A percentile compares a stretch with the other conserved stretches of the same genome.
phyloP scores from a whole-genome alignment of 2,888 invertebrate species.

The Rotaria magnacalcarata region DNA sequence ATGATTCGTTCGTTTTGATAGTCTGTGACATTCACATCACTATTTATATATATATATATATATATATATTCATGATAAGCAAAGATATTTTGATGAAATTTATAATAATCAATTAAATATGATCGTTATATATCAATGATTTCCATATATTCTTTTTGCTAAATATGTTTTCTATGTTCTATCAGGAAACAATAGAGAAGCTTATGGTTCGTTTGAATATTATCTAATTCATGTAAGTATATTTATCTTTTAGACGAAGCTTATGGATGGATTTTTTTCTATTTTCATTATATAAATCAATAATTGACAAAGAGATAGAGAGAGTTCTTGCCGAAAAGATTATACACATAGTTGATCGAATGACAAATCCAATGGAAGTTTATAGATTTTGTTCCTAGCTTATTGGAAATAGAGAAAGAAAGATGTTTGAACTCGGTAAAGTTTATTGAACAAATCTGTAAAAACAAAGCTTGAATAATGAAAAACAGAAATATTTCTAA shows the following conservation, averaged over 20 bases:
- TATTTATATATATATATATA: constrained; percentile 87
- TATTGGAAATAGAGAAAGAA: too few relatives aligned
- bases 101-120: constrained; percentile 69
- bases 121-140: constrained; percentile 76
- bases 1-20: constrained; percentile 84
- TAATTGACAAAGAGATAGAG: constrained; percentile 64
- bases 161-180: constrained; percentile 69
- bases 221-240: constrained; percentile 89
- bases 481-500: too few relatives aligned
- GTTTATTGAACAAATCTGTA: too few relatives aligned
- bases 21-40: constrained; percentile 75
- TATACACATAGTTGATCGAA: too few relatives aligned
- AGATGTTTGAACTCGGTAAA: too few relatives aligned
- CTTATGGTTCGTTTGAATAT: constrained; percentile 74
- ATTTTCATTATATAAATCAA: constrained; percentile 96
- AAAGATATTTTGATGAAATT: constrained; percentile 88
- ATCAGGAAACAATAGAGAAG: constrained; percentile 64
- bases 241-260: constrained; percentile 69
- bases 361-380: too few relatives aligned
- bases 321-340: too few relatives aligned
- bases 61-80: constrained; percentile 78
- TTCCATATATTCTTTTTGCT: constrained; percentile 85
- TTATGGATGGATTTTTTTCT: constrained; percentile 71
- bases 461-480: too few relatives aligned
- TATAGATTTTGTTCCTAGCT: too few relatives aligned